Base-by-base conservation (phyloP, 1,140 invertebrate genomes). In the Leptinotarsa defecta region DNA sequence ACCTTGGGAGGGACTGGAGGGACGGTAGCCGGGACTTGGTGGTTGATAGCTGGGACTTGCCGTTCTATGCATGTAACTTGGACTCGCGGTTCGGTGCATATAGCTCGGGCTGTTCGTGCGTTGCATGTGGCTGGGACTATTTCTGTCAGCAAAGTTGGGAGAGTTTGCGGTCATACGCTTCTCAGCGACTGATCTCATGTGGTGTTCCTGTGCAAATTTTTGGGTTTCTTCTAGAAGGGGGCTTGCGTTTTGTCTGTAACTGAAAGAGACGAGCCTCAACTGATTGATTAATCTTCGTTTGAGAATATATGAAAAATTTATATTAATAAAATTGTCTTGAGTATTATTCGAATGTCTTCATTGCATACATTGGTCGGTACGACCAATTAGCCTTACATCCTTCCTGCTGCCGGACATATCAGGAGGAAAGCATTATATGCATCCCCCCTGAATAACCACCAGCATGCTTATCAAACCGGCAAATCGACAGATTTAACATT, bases 101-200 rank as follows among this genome's bases (percentile, higher is more conserved):
- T 76, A 73, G 49, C 78, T 79, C 13, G 82, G 82, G 78, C 82
- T 83, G 68, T 75, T 78, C 24, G 78, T 78, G n/a, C 81, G 65
- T 70, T 79, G 81, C 68, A 81, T 80, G 64, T 81, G 83, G 72
- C 80, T 82, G 17, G 80, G 74, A 74, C 76, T 81, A 48, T 76
- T 74, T 63, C 74, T 62, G 61, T 79, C 78, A 6, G 68, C n/a
- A 48, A 48, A 76, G 70, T 67, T 81, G 15, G 80, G 77, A 2
- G 77, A 80, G 62, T 68, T 78, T 3, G 80, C 72, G 4, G 86
- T 74, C 83, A 85, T 71, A 84, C 86, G 77, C 84, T 88, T 80
- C 85, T 88, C 82, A 17, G 74, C 70, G 48, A 82, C 78, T 3
- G 79, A 74, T 74, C 78, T 80, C 61, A 75, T 78, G 68, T 82